Evolutionary conservation across 1,140 invertebrate genomes (phyloP).

Genomic region (Sycophaga agraensis): DNA sequence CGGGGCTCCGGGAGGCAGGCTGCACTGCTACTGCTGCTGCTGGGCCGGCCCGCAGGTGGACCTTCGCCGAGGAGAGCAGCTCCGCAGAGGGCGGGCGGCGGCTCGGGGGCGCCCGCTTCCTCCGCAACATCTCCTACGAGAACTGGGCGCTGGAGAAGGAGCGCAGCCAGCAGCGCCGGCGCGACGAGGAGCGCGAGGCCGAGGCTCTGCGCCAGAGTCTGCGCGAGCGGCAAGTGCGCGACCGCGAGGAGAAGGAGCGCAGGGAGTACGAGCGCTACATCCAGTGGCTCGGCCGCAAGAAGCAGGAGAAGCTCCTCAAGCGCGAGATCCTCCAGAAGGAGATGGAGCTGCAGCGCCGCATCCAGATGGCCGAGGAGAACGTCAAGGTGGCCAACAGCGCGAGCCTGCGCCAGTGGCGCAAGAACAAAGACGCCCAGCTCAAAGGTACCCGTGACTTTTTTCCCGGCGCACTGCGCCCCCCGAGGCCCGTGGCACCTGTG

Average conservation of each 20-base stretch:
- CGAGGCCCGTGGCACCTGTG: no score
- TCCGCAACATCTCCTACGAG: slow-evolving; percentile 34
- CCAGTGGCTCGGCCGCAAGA: slow-evolving; percentile 43
- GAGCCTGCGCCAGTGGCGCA: slow-evolving; percentile 41
- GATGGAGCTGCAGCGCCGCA: slow-evolving; percentile 33
- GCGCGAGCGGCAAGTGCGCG: slow-evolving; percentile 31
- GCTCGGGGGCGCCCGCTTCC: not conserved
- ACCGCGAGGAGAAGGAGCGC: slow-evolving; percentile 37
- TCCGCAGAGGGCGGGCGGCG: not conserved
- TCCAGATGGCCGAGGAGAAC: slow-evolving; percentile 41
- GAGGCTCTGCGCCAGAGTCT: slow-evolving; percentile 31
- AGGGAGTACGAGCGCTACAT: slow-evolving; percentile 42
- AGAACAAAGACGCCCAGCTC: slow-evolving; percentile 42
- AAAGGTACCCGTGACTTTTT: no score
- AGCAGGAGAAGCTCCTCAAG: slow-evolving; percentile 34
- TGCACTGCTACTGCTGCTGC: no score
- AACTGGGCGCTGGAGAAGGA: slow-evolving; percentile 45
- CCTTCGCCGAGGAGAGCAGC: no score
- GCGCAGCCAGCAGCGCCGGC: slow-evolving; percentile 29
- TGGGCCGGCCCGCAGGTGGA: not conserved
- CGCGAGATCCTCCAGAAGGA: slow-evolving; percentile 37
- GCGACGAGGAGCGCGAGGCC: slow-evolving; percentile 27
- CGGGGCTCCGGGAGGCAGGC: not conserved
- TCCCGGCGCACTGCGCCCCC: no score
- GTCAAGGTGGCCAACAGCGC: slow-evolving; percentile 36